Evolutionary conservation across 2,888 invertebrate species (phyloP).

Genomic region (Zygaena filipendulae): DNA sequence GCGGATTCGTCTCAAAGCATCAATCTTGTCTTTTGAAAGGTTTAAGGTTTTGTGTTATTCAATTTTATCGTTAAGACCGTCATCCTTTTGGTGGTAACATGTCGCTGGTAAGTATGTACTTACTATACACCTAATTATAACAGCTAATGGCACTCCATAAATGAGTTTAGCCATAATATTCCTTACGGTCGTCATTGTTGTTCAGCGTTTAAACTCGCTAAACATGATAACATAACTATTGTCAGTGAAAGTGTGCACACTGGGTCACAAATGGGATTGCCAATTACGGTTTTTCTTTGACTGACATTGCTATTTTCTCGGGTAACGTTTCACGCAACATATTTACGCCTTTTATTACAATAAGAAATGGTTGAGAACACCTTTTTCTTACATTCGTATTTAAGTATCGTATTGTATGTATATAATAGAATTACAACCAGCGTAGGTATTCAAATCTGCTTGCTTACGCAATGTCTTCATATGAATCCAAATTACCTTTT

Average conservation of each 20-base stretch:
- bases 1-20: slow-evolving; percentile 41
- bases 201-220: no score
- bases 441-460: not conserved
- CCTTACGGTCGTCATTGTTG: no score
- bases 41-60: no score
- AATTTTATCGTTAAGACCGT: no score
- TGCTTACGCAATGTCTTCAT: not conserved
- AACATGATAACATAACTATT: no score
- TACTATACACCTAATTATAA: no score
- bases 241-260: slow-evolving; percentile 31
- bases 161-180: no score
- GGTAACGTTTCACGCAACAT: slow-evolving; percentile 25
- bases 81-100: no score
- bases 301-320: slow-evolving; percentile 20
- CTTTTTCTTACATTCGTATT: slow-evolving; percentile 5
- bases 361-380: slow-evolving; percentile 1
- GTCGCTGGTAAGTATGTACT: no score
- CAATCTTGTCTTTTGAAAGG: slow-evolving; percentile 37
- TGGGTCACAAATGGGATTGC: slow-evolving; percentile 22
- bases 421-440: slow-evolving; percentile 1
- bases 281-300: slow-evolving; percentile 38
- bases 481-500: slow-evolving; percentile 18
- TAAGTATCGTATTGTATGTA: not conserved
- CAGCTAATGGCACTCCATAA: no score
- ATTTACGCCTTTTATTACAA: slow-evolving; percentile 16